phyloP scores from a whole-genome alignment of 2,113 vertebrate genomes.

The Ictalurus punctatus region DNA sequence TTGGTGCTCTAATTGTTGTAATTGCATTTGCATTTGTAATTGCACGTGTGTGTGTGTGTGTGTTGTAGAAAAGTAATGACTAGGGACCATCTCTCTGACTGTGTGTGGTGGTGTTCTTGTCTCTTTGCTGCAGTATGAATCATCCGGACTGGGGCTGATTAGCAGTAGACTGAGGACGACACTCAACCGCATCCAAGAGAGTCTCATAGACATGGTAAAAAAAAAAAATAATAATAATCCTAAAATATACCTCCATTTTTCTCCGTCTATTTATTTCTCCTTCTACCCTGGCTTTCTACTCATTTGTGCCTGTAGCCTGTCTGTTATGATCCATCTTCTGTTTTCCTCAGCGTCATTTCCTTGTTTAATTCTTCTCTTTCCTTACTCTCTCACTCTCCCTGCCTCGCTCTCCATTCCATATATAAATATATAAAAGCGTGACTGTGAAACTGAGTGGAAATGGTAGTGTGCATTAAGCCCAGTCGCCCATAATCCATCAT shows the following conservation, averaged over 20 bases:
- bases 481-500: slow-evolving; percentile 41
- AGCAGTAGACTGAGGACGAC: slow-evolving; percentile 95
- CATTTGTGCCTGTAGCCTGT: slow-evolving; percentile 17
- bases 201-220: slow-evolving; percentile 93
- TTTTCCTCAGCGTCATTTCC: slow-evolving; percentile 23
- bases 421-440: slow-evolving; percentile 46
- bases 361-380: slow-evolving; percentile 1
- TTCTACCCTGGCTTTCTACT: slow-evolving; percentile 18
- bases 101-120: slow-evolving; percentile 28
- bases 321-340: slow-evolving; percentile 27
- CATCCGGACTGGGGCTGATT: slow-evolving; percentile 91
- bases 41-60: neutral
- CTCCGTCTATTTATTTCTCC: neutral
- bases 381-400: neutral
- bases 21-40: neutral
- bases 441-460: slow-evolving; percentile 48
- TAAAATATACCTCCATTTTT: slow-evolving; percentile 12
- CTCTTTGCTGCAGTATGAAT: slow-evolving; percentile 84
- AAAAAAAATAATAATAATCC: neutral
- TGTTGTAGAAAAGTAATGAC: slow-evolving; percentile 23
- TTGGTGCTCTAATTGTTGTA: neutral
- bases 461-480: slow-evolving; percentile 49
- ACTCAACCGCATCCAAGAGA: slow-evolving; percentile 95
- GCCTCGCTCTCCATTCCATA: neutral
- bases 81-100: slow-evolving; percentile 27